Conservation (phyloP, 2,113 vertebrate species). For the Diadophis punctatus region DNA sequence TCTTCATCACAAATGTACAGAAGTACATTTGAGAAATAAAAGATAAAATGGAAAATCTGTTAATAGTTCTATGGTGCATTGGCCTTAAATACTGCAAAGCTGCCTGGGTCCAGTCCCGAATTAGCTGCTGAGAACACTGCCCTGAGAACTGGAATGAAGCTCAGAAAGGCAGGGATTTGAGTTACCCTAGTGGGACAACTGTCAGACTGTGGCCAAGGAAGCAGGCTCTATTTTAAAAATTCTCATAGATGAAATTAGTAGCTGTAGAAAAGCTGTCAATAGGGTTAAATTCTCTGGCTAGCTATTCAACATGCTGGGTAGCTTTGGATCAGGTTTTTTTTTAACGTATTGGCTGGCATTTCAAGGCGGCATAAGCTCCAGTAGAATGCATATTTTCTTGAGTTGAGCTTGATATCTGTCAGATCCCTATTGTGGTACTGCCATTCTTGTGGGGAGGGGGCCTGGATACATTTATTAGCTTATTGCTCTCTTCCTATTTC, state of each 20-base stretch:
- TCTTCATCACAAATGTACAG: conserved; percentile 8
- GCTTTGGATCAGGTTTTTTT: neutral
- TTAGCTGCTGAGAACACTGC: too few species aligned
- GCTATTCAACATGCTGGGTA: too few species aligned
- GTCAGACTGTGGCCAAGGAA: neutral
- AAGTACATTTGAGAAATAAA: neutral
- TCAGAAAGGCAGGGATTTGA: neutral
- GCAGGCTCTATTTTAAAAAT: neutral
- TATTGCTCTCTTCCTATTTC: too few species aligned
- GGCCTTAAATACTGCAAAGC: neutral
- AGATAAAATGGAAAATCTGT: neutral
- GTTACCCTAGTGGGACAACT: neutral
- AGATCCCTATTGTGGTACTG: too few species aligned
- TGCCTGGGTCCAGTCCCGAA: neutral
- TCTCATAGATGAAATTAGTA: neutral
- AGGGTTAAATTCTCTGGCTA: neutral
- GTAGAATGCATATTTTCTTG: neutral
- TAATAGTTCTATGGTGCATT: neutral
- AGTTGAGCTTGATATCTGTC: neutral
- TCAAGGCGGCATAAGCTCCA: neutral
- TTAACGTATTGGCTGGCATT: neutral
- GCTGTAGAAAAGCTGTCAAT: neutral
- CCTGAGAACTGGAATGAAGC: neutral
- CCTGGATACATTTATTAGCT: too few species aligned
- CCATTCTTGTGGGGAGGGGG: too few species aligned